Base-by-base conservation (phyloP, 2,888 invertebrate genomes). In the Gortyna flavago region DNA sequence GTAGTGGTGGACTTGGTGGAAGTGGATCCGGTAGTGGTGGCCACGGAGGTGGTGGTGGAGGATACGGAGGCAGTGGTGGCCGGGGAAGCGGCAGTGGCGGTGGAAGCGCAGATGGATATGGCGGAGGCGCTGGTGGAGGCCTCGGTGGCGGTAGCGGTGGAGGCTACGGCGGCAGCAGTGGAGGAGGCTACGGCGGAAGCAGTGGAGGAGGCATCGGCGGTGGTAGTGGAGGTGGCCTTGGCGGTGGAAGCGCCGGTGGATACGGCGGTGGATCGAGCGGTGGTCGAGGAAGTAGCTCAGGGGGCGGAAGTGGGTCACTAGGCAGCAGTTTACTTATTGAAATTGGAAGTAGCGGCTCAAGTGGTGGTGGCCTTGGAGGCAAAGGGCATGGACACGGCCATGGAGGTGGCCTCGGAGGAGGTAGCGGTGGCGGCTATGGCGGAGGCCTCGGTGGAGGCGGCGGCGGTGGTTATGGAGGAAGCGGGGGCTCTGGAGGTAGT, bases 401-500 rank as follows among this genome's bases (percentile, higher is more conserved):
- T 71, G 94, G 94, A 7, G 89, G 86, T n/a, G 72, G 91, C 87
- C 57, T 90, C 82, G 72, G 91, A 84, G 78, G 90, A 84, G 81
- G 89, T 81, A 54, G 87, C 2, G 77, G 89, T 0, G 92, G 92
- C 29, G 93, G 94, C 71, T 89, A 90, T 73, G 94, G 94, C 4
- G 89, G 86, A 25, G 89, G 90, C 29, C 41, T 75, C 0, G 88
- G 87, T 21, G 85, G 88, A 5, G 85, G 88, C 8, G 78, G 85
- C 21, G 86, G 87, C 6, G 77, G 75, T 54, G 84, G 84, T 18
- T 78, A 81, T 1, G 84, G 86, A 32, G 86, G 90, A 38, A 59
- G 84, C 9, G 79, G 18, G 54, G 81, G 18, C 48, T 84, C 21
- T 65, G 80, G 25, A 35, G 75, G 86, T 9, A 80, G 76, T 0